phyloP scores from a whole-genome alignment of 35 echinoderm and acorn worm genomes.

The Amphiura filiformis region DNA sequence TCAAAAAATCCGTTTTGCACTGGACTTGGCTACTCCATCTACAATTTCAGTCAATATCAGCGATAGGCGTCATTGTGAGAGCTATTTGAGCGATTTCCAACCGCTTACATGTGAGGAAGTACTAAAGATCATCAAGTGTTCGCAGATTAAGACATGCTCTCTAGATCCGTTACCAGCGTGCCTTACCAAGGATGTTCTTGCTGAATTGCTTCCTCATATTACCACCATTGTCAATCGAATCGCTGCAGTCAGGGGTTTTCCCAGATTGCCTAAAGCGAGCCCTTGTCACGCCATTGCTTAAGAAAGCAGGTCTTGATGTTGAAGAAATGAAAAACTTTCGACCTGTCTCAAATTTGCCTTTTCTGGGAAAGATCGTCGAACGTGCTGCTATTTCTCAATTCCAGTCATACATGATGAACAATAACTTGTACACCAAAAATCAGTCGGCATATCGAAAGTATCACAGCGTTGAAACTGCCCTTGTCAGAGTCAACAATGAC shows the following conservation, averaged over 20 bases:
- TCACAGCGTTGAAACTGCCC: slow-evolving; percentile 32
- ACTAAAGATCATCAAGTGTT: slow-evolving; percentile 14
- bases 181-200: slow-evolving; percentile 20
- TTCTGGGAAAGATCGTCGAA: slow-evolving; percentile 26
- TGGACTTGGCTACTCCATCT: background rate
- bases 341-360: slow-evolving; percentile 27
- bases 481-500: slow-evolving; percentile 26
- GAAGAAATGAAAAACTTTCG: background rate
- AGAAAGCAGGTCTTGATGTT: slow-evolving; percentile 21
- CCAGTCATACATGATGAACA: background rate
- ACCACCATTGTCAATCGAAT: slow-evolving; percentile 56
- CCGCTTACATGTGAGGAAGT: background rate
- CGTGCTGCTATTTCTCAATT: slow-evolving; percentile 12
- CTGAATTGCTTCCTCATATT: slow-evolving; percentile 13
- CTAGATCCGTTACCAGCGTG: slow-evolving; percentile 49
- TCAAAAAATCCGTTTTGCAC: background rate
- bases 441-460: slow-evolving; percentile 28
- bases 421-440: background rate
- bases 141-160: slow-evolving; percentile 34
- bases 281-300: slow-evolving; percentile 44
- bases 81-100: background rate
- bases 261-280: slow-evolving; percentile 16
- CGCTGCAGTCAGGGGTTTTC: slow-evolving; percentile 36
- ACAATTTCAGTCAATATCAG: background rate
- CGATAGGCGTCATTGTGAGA: background rate